phyloP scores from a whole-genome alignment of 2,113 vertebrate genomes.

The Erythrolamprus reginae region DNA sequence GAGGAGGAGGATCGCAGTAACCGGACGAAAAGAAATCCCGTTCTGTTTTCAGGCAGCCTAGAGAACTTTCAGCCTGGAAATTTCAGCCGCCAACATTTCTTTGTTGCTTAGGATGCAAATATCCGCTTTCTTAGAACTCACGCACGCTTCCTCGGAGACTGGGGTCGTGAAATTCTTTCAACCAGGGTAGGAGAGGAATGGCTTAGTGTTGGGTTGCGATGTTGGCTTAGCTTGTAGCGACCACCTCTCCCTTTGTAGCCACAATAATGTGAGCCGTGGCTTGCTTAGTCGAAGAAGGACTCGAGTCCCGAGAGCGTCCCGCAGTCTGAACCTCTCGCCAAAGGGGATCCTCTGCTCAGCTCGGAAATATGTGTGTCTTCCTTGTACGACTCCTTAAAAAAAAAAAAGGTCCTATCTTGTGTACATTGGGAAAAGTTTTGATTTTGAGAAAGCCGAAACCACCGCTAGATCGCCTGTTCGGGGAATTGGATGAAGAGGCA shows the following conservation, averaged over 20 bases:
- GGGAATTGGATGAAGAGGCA: not conserved
- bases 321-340: not conserved
- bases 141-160: not conserved
- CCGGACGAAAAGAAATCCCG: not conserved
- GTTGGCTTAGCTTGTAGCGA: not conserved
- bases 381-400: not conserved
- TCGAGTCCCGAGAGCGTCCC: not conserved
- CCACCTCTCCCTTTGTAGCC: not conserved
- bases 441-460: not conserved
- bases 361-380: not conserved
- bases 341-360: not conserved
- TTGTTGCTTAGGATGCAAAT: not conserved
- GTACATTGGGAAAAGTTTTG: not conserved
- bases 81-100: not conserved
- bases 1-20: not conserved
- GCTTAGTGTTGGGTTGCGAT: not conserved
- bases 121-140: not conserved
- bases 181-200: not conserved
- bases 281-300: not conserved
- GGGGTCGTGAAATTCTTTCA: not conserved
- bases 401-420: not conserved
- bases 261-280: not conserved
- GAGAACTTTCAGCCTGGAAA: too few species aligned
- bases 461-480: not conserved
- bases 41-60: not conserved